Conservation (phyloP, 2,888 invertebrate genomes). For the Brachypalpus laphriformis region DNA sequence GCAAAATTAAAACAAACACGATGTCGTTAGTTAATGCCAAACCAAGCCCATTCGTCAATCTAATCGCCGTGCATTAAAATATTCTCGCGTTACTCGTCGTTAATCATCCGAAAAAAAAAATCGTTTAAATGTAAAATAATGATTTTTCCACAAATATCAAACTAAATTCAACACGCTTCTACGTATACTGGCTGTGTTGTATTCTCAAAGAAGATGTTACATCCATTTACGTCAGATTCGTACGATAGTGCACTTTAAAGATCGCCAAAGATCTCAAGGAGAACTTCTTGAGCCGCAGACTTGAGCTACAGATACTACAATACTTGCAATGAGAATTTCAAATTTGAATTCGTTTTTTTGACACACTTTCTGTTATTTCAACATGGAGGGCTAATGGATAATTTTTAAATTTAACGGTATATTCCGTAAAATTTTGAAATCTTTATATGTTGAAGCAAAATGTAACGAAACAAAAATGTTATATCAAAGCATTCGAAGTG, state of each 20-base stretch:
- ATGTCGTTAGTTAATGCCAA: conserved; percentile 48
- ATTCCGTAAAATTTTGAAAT: not conserved
- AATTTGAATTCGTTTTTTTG: not conserved
- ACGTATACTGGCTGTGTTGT: not conserved
- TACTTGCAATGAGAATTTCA: not conserved
- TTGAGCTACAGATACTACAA: not conserved
- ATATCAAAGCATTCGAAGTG: conserved; percentile 6
- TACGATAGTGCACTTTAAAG: conserved; percentile 72
- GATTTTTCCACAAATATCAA: conserved; percentile 6
- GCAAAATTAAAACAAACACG: conserved; percentile 24
- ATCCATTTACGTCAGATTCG: conserved; percentile 71
- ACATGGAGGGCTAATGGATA: not conserved
- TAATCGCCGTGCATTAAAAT: not conserved
- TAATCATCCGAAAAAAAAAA: conserved; percentile 30
- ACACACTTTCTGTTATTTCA: not conserved
- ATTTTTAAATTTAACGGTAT: not conserved
- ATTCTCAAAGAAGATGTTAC: conserved; percentile 58
- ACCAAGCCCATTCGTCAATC: conserved; percentile 44
- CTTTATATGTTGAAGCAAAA: conserved; percentile 10
- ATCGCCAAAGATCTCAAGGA: conserved; percentile 69
- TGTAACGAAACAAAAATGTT: not conserved
- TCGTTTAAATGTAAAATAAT: not conserved
- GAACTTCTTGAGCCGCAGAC: conserved; percentile 51
- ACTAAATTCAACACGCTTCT: conserved; percentile 25
- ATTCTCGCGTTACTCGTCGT: conserved; percentile 17